These are phyloP conservation scores for Berghia stephanieae DNA, from an alignment of 1,140 invertebrate species.

Conservation along the genomic window DNA sequence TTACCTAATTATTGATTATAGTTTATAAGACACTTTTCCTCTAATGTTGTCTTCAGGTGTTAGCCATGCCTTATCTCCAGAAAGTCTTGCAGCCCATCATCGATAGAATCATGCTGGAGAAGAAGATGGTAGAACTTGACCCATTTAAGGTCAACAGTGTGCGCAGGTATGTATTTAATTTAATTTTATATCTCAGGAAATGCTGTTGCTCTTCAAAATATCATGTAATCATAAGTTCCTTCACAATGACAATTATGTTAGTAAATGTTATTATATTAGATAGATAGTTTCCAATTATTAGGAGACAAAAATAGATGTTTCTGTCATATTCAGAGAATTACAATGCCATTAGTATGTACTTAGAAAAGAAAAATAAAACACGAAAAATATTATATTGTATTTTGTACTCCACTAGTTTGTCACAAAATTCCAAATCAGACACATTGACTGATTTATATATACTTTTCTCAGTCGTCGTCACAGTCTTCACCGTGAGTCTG, in stretches of 20 bases:
- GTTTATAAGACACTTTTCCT: neutral
- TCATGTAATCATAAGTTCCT: no score
- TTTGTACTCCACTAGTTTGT: neutral
- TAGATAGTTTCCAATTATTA: no score
- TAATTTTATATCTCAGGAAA: no score
- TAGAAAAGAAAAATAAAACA: neutral
- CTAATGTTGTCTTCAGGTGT: constrained; percentile 70
- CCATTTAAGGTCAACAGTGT: constrained; percentile 43
- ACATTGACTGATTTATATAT: neutral
- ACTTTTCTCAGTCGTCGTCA: constrained; percentile 43
- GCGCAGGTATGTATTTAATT: constrained; percentile 39
- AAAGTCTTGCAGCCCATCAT: constrained; percentile 84
- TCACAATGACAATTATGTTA: no score
- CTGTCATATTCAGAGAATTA: no score
- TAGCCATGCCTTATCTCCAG: constrained; percentile 87
- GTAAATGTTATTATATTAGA: no score
- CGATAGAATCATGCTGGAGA: constrained; percentile 69
- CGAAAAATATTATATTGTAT: no score
- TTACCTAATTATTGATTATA: neutral
- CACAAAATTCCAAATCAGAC: neutral
- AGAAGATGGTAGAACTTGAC: constrained; percentile 46
- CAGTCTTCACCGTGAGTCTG: constrained; percentile 53
- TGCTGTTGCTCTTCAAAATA: no score
- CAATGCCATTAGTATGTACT: neutral
- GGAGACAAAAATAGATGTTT: no score